Evolutionary conservation across 2,888 invertebrate genomes (phyloP).

Genomic region (Hirtodrosophila alboralis): DNA sequence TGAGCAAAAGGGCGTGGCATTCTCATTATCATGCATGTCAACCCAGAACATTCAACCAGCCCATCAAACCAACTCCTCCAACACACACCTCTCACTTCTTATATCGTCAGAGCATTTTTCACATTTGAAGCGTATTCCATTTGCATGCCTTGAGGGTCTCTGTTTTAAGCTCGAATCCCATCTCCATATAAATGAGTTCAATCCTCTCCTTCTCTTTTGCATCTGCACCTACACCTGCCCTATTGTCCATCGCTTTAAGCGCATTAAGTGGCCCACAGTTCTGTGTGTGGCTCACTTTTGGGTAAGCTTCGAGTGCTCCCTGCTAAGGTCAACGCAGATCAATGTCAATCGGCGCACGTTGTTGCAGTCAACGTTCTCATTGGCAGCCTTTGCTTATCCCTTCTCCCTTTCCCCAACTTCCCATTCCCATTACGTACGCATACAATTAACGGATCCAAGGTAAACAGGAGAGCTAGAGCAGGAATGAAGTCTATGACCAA

Average conservation of each 20-base stretch:
- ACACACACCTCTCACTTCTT: slow-evolving; percentile 3
- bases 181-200: slow-evolving; percentile 63
- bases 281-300: slow-evolving; percentile 15
- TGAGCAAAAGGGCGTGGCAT: slow-evolving; percentile 28
- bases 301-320: slow-evolving; percentile 13
- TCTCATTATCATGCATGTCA: slow-evolving; percentile 65
- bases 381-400: too few relatives aligned
- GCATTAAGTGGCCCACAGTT: slow-evolving; percentile 49
- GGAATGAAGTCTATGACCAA: neutral
- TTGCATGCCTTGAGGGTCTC: slow-evolving; percentile 62
- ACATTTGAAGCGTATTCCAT: slow-evolving; percentile 56
- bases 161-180: slow-evolving; percentile 40
- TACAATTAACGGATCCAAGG: slow-evolving; percentile 48
- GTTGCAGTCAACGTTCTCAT: slow-evolving; percentile 1
- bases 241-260: slow-evolving; percentile 56
- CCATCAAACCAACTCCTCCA: neutral
- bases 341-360: slow-evolving; percentile 59
- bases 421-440: slow-evolving; percentile 29
- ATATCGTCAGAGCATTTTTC: slow-evolving; percentile 56
- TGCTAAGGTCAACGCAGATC: slow-evolving; percentile 60
- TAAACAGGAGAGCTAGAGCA: slow-evolving; percentile 27
- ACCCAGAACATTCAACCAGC: slow-evolving; percentile 7
- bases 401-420: neutral
- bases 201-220: neutral
- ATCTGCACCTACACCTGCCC: neutral